A percentile compares a stretch with the other conserved stretches of the same genome.
These are phyloP conservation scores for Chascanopsetta lugubris DNA, from an alignment of 2,113 vertebrate genomes.

Conservation along the genomic window DNA sequence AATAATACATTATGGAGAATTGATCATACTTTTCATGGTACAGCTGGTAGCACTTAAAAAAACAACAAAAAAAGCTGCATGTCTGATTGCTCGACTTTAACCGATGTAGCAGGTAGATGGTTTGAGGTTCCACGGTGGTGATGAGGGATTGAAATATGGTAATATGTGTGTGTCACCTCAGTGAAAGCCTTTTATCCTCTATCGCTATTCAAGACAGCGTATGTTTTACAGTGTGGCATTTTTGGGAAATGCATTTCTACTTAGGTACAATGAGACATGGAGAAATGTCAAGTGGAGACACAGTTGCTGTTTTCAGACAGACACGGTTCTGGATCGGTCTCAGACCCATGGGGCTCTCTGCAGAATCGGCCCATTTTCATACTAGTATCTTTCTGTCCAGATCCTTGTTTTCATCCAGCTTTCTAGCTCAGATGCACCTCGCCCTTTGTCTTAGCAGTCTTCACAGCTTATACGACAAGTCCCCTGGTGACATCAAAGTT, in stretches of 20 bases:
- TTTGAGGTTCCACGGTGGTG: slow-evolving; percentile 16
- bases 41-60: slow-evolving; percentile 77
- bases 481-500: too few species aligned
- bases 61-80: slow-evolving; percentile 84
- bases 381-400: too few species aligned
- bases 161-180: not conserved
- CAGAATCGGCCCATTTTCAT: too few species aligned
- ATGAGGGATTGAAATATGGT: not conserved
- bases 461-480: too few species aligned
- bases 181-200: slow-evolving; percentile 4
- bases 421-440: too few species aligned
- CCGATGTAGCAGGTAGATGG: slow-evolving; percentile 32
- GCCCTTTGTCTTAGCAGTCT: too few species aligned
- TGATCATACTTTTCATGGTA: slow-evolving; percentile 68
- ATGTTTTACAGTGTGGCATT: slow-evolving; percentile 7
- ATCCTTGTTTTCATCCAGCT: too few species aligned
- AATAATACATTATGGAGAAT: slow-evolving; percentile 76
- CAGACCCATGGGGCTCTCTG: too few species aligned
- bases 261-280: not conserved
- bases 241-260: slow-evolving; percentile 9
- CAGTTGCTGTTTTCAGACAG: too few species aligned
- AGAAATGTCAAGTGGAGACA: not conserved
- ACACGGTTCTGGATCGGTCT: too few species aligned
- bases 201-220: not conserved
- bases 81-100: slow-evolving; percentile 83